Percentiles rank a stretch among this genome's conserved stretches.
These are phyloP conservation scores for Drosophila sechellia DNA, from an alignment of 1,140 invertebrate species.

Conservation along the genomic window DNA sequence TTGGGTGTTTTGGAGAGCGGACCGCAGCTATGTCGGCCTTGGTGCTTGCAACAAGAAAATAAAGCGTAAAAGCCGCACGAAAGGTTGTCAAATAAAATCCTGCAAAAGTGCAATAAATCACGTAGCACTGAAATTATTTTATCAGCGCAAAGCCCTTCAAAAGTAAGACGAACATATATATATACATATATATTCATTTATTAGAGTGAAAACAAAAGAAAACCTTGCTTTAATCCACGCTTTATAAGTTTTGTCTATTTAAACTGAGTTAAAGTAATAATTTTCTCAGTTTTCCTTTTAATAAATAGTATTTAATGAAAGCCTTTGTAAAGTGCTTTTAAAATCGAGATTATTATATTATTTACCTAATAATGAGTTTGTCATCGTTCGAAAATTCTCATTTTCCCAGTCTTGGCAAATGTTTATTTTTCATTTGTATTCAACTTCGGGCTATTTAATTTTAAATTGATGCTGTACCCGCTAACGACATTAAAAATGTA, in stretches of 20 bases:
- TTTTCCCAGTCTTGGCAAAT: constrained; percentile 1
- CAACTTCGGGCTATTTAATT: constrained; percentile 42
- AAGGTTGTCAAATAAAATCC: constrained; percentile 78
- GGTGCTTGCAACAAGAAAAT: constrained; percentile 2
- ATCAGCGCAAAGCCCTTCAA: constrained; percentile 37
- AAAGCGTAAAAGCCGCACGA: constrained; percentile 50
- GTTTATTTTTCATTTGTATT: constrained; percentile 38
- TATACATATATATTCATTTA: not conserved
- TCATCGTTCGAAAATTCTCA: too few relatives aligned
- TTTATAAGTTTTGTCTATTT: too few relatives aligned
- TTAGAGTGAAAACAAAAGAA: not conserved
- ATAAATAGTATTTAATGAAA: too few relatives aligned
- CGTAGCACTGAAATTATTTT: constrained; percentile 60
- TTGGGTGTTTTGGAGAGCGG: not conserved
- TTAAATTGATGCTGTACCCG: not conserved
- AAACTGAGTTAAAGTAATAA: too few relatives aligned
- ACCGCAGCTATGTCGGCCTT: constrained; percentile 17
- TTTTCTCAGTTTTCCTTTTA: too few relatives aligned
- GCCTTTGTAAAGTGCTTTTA: too few relatives aligned
- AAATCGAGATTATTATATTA: too few relatives aligned
- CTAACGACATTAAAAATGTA: too few relatives aligned
- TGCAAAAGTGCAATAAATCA: constrained; percentile 74
- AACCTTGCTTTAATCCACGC: not conserved
- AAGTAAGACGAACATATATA: constrained; percentile 2
- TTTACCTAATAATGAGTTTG: not conserved